These are phyloP conservation scores for Limenitis camilla DNA, from an alignment of 2,888 invertebrate genomes.

Conservation along the genomic window DNA sequence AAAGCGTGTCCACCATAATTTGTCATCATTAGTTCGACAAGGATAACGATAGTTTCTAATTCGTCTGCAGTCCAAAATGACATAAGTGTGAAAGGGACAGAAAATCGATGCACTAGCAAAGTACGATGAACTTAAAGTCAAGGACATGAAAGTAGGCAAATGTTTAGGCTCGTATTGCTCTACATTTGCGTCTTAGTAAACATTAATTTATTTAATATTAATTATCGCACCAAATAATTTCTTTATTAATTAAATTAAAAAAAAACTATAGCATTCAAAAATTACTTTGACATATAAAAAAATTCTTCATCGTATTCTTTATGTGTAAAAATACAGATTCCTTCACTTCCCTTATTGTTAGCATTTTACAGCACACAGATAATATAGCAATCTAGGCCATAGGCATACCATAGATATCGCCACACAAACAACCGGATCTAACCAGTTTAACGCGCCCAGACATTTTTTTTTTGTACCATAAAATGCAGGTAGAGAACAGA, in stretches of 20 bases:
- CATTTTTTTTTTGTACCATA: background rate
- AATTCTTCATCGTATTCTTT: too few species aligned
- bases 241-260: too few species aligned
- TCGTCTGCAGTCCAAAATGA: background rate
- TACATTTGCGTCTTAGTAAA: background rate
- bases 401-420: too few species aligned
- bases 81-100: slow-evolving; percentile 3
- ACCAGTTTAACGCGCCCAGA: too few species aligned
- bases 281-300: too few species aligned
- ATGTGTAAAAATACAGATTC: too few species aligned
- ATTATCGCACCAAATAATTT: too few species aligned
- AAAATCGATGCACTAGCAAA: slow-evolving; percentile 3
- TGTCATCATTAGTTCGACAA: slow-evolving; percentile 3
- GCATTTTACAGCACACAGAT: too few species aligned
- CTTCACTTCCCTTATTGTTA: too few species aligned
- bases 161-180: slow-evolving; percentile 9
- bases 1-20: slow-evolving; percentile 1
- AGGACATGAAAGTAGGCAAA: slow-evolving; percentile 27
- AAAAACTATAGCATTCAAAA: too few species aligned
- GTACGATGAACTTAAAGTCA: slow-evolving; percentile 26
- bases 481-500: slow-evolving; percentile 4
- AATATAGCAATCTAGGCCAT: too few species aligned
- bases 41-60: background rate
- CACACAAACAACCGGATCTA: too few species aligned
- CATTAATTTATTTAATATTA: background rate